Percentiles rank a stretch among this genome's conserved stretches.
Evolutionary conservation across 2,797 vertebrate species (phyloP).

Genomic region (Falco peregrinus): DNA sequence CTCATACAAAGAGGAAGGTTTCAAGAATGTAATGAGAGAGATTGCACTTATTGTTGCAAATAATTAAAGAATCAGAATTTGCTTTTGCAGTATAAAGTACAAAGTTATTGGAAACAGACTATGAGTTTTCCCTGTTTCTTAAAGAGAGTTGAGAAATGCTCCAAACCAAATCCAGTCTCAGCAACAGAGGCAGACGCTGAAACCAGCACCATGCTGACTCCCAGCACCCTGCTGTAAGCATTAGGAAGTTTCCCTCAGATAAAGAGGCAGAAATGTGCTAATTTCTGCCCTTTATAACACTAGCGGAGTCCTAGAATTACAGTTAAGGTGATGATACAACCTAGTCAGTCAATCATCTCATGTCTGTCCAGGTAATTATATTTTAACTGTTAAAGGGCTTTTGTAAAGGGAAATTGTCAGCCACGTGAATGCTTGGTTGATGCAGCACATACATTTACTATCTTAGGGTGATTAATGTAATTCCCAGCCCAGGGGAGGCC

Average conservation of each 20-base stretch:
- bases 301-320: neutral
- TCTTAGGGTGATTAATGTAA: neutral
- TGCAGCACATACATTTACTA: neutral
- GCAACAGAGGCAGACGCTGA: neutral
- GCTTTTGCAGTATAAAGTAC: neutral
- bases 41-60: neutral
- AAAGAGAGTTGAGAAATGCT: neutral
- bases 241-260: neutral
- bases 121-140: neutral
- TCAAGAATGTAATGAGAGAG: neutral
- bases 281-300: neutral
- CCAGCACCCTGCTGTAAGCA: neutral
- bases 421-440: neutral
- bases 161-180: neutral
- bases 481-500: neutral
- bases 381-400: conserved; percentile 11
- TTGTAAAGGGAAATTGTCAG: neutral
- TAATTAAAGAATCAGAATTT: neutral
- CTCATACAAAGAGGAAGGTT: neutral
- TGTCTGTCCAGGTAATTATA: neutral
- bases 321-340: neutral
- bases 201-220: neutral
- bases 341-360: neutral
- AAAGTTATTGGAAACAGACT: neutral
- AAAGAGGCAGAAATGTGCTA: neutral